Evolutionary conservation across 1,140 invertebrate species (phyloP).

Genomic region (Ceratina japonica): DNA sequence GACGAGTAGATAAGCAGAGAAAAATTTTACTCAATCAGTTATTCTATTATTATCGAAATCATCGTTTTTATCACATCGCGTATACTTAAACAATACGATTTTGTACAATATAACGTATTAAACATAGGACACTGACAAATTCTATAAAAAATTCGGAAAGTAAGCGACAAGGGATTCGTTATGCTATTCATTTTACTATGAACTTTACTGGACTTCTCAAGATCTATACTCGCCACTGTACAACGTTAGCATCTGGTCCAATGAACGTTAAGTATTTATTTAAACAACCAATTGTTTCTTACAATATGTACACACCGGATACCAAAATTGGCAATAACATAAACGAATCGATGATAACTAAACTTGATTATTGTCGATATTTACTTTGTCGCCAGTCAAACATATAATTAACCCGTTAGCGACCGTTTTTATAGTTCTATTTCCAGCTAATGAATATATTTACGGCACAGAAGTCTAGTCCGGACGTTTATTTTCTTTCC

Average conservation of each 20-base stretch:
- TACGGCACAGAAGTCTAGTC: conserved; percentile 8
- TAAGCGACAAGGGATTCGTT: no score
- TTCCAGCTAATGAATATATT: neutral
- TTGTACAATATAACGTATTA: no score
- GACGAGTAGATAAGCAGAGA: no score
- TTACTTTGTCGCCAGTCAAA: conserved; percentile 30
- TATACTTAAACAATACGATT: no score
- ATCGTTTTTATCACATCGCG: no score
- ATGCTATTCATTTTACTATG: no score
- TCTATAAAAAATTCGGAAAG: no score
- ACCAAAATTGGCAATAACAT: conserved; percentile 39
- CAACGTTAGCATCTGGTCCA: conserved; percentile 58
- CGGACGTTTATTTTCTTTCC: neutral
- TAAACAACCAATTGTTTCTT: conserved; percentile 56
- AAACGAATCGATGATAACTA: conserved; percentile 41
- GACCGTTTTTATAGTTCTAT: neutral
- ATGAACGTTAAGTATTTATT: conserved; percentile 68
- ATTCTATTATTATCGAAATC: no score
- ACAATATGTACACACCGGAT: conserved; percentile 49
- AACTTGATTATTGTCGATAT: conserved; percentile 62
- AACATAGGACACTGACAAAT: no score
- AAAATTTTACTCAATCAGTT: no score
- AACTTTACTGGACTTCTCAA: no score
- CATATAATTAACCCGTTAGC: neutral
- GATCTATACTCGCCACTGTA: no score